A percentile compares a stretch with the other conserved stretches of the same genome.
These are phyloP conservation scores for Orthonyx spaldingii DNA, from an alignment of 2,113 vertebrate genomes.

Conservation along the genomic window DNA sequence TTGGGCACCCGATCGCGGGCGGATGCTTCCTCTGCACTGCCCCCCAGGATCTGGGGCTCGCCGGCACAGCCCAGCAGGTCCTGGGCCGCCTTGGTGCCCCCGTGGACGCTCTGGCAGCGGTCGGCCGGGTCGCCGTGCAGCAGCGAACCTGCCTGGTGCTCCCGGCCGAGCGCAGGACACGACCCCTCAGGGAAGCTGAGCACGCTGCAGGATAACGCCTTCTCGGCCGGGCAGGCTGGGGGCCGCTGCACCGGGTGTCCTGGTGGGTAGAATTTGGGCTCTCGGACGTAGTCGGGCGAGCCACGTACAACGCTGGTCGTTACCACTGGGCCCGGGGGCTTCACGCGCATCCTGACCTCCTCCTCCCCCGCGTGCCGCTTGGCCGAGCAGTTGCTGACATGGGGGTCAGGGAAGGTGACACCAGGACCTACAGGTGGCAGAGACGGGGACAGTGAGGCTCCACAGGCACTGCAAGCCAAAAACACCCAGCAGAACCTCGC, in stretches of 20 bases:
- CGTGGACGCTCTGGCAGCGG: conserved; percentile 62
- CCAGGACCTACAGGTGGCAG: conserved; percentile 56
- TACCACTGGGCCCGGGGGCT: conserved; percentile 77
- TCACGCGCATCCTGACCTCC: conserved; percentile 80
- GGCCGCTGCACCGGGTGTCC: conserved; percentile 68
- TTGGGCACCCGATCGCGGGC: conserved; percentile 52
- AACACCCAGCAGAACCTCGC: not conserved
- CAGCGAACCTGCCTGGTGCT: conserved; percentile 63
- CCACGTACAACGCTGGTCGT: conserved; percentile 74
- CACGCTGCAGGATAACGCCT: conserved; percentile 70
- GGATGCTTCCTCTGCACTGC: conserved; percentile 46
- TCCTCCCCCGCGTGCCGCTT: conserved; percentile 74
- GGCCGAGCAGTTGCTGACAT: conserved; percentile 77
- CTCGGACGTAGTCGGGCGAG: conserved; percentile 78
- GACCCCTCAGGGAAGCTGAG: conserved; percentile 75
- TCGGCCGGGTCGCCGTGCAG: conserved; percentile 73
- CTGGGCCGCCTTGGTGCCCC: conserved; percentile 66
- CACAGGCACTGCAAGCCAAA: rapidly evolving
- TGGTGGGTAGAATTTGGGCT: conserved; percentile 75
- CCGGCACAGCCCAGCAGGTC: conserved; percentile 57
- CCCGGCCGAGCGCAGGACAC: conserved; percentile 53
- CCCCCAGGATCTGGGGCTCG: conserved; percentile 61
- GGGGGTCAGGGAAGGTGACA: conserved; percentile 74
- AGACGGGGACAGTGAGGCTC: not conserved
- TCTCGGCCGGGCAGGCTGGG: conserved; percentile 68